Evolutionary conservation across 2,888 invertebrate species (phyloP).

Genomic region (Eupithecia dodoneata): DNA sequence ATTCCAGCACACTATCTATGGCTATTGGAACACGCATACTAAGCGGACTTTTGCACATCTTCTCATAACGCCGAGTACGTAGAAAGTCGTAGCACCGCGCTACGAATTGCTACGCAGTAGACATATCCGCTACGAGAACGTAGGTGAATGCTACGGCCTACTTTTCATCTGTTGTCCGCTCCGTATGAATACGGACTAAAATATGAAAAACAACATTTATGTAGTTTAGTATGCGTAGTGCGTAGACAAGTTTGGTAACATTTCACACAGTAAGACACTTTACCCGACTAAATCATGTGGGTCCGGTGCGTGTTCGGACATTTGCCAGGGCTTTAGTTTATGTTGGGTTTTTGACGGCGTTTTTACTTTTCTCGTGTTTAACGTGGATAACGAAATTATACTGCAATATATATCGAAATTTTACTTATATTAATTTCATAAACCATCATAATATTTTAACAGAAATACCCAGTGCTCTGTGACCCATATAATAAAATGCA

Average conservation of each 20-base stretch:
- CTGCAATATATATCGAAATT: background rate
- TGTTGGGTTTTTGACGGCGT: conserved; percentile 33
- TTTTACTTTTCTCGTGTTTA: conserved; percentile 15
- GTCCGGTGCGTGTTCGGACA: conserved; percentile 47
- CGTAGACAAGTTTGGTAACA: conserved; percentile 67
- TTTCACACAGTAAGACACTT: conserved; percentile 69
- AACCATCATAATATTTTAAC: background rate
- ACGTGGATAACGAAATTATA: conserved; percentile 1
- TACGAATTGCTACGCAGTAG: background rate
- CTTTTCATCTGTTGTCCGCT: conserved; percentile 20
- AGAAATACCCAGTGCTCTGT: background rate
- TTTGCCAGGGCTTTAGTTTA: conserved; percentile 41
- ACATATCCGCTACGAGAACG: background rate
- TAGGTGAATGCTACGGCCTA: no score
- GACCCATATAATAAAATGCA: conserved; percentile 18
- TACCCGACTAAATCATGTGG: conserved; percentile 65
- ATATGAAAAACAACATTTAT: conserved; percentile 71
- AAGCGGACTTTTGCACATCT: background rate
- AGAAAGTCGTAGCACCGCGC: background rate
- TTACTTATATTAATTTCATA: background rate
- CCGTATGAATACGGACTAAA: conserved; percentile 40
- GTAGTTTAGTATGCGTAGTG: conserved; percentile 65
- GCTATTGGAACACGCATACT: background rate
- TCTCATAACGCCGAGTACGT: background rate
- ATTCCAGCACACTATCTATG: background rate